These are phyloP conservation scores for Haemorhous mexicanus DNA, from an alignment of 2,113 vertebrate species.

Conservation along the genomic window DNA sequence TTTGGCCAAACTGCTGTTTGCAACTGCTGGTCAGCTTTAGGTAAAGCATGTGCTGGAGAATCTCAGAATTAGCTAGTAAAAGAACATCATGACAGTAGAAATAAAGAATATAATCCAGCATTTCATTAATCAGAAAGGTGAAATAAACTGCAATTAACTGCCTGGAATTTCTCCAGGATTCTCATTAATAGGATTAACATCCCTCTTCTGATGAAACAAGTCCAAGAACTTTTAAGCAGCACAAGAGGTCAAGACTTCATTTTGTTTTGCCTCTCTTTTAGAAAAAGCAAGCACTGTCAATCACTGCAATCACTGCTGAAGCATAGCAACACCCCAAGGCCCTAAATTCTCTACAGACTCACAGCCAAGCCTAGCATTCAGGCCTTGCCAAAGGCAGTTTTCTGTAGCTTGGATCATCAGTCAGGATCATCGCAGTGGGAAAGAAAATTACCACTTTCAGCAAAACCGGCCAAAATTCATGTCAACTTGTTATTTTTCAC, in stretches of 20 bases:
- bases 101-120: neutral
- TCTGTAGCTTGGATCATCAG: neutral
- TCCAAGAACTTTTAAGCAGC: neutral
- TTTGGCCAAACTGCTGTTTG: neutral
- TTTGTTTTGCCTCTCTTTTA: neutral
- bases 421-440: neutral
- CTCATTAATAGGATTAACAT: conserved; percentile 16
- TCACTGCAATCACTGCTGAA: neutral
- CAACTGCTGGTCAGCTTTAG: neutral
- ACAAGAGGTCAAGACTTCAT: neutral
- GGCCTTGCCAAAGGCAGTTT: neutral
- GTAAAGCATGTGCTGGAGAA: neutral
- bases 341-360: neutral
- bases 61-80: neutral
- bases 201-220: neutral
- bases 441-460: neutral
- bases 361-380: neutral
- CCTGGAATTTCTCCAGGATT: neutral
- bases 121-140: neutral
- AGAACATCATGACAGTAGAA: neutral
- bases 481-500: neutral
- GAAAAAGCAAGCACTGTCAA: neutral
- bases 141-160: neutral
- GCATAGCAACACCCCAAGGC: neutral
- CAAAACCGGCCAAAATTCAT: neutral